A percentile compares a stretch with the other conserved stretches of the same genome.
Conservation (phyloP, 2,797 vertebrate genomes). For the Malurus leucopterus region DNA sequence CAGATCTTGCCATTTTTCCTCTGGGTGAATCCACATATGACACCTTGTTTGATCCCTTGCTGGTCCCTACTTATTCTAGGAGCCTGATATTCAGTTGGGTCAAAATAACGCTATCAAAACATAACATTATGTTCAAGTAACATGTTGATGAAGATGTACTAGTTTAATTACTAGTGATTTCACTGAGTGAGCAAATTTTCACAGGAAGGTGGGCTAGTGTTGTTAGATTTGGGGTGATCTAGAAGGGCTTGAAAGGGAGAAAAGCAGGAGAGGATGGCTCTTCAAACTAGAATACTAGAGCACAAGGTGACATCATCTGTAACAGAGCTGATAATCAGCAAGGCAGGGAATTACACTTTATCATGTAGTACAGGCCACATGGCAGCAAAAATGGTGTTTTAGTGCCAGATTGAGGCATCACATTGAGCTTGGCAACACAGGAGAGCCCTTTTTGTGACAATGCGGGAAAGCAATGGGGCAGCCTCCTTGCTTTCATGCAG, state of each 20-base stretch:
- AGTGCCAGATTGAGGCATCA: constrained; percentile 29
- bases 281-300: constrained; percentile 20
- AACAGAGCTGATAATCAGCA: constrained; percentile 26
- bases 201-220: too few relatives aligned
- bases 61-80: neutral
- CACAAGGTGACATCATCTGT: constrained; percentile 16
- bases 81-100: neutral
- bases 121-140: neutral
- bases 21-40: neutral
- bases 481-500: neutral
- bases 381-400: constrained; percentile 50
- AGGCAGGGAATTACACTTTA: constrained; percentile 51
- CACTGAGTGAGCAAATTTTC: too few relatives aligned
- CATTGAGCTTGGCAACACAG: constrained; percentile 21
- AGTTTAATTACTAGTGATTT: neutral
- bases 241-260: neutral
- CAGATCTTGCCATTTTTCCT: neutral
- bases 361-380: constrained; percentile 49
- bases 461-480: neutral
- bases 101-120: neutral
- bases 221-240: too few relatives aligned
- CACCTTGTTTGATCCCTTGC: neutral
- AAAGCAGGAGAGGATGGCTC: neutral
- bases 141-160: neutral
- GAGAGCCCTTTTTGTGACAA: constrained; percentile 34